Percentiles rank a stretch among this genome's conserved stretches.
phyloP scores from a whole-genome alignment of 2,797 vertebrate genomes.

The Ataeniobius toweri region DNA sequence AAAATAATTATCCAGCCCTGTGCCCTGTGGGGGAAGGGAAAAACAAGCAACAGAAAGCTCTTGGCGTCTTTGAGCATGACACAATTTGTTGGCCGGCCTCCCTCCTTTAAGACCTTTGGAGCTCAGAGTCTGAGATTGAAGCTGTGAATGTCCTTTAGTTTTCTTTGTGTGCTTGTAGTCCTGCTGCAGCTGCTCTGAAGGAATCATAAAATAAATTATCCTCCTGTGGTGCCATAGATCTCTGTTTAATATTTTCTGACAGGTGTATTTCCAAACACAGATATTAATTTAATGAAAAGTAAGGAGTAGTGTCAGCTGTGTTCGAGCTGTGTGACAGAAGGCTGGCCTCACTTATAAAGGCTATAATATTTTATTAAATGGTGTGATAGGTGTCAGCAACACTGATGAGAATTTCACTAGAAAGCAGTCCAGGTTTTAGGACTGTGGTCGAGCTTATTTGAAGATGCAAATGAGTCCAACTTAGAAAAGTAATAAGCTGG shows the following conservation, averaged over 20 bases:
- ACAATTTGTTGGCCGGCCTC: conserved; percentile 24
- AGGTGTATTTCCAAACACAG: conserved; percentile 7
- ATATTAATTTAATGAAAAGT: conserved; percentile 9
- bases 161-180: not conserved
- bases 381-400: not conserved
- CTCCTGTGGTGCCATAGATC: conserved; percentile 18
- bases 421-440: conserved; percentile 9
- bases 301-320: not conserved
- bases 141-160: conserved; percentile 5
- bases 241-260: conserved; percentile 7
- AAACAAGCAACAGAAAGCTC: conserved; percentile 1
- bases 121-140: not conserved
- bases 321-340: not conserved
- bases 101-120: conserved; percentile 26
- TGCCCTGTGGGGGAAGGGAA: conserved; percentile 10
- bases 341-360: not conserved
- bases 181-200: conserved; percentile 6
- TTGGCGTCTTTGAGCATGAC: conserved; percentile 35
- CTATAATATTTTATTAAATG: conserved; percentile 6
- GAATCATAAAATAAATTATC: not conserved
- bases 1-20: conserved; percentile 53
- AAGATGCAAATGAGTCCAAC: conserved; percentile 15
- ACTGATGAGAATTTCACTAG: not conserved
- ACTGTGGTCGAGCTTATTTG: conserved; percentile 2
- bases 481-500: conserved; percentile 5